These are phyloP conservation scores for Oryctes rhinoceros DNA, from an alignment of 1,140 invertebrate genomes.

Conservation along the genomic window DNA sequence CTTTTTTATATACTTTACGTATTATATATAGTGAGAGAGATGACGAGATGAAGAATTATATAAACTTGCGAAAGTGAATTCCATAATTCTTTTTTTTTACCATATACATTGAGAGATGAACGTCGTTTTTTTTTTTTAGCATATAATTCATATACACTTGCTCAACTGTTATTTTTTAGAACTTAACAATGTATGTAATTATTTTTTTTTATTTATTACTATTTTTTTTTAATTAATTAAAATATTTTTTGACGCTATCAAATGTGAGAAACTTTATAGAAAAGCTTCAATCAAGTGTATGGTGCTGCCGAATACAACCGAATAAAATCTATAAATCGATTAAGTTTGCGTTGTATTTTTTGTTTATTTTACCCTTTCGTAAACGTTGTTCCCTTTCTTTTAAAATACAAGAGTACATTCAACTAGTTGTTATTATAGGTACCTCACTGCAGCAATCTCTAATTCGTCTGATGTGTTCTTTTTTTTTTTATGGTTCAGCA, in stretches of 20 bases:
- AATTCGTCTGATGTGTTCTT: no score
- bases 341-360: slow-evolving; percentile 12
- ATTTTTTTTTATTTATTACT: slow-evolving; percentile 53
- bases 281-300: slow-evolving; percentile 57
- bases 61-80: neutral
- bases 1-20: neutral
- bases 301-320: slow-evolving; percentile 52
- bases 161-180: slow-evolving; percentile 55
- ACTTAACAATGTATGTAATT: slow-evolving; percentile 52
- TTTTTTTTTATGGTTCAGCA: no score
- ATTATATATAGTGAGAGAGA: neutral
- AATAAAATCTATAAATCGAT: slow-evolving; percentile 24
- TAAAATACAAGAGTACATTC: no score
- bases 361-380: neutral
- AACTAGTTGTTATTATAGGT: no score
- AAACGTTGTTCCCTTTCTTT: neutral
- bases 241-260: slow-evolving; percentile 29
- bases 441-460: no score
- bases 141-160: slow-evolving; percentile 48
- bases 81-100: neutral
- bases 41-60: neutral
- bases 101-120: neutral
- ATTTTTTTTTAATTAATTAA: slow-evolving; percentile 49
- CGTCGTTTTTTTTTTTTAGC: neutral
- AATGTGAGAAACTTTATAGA: slow-evolving; percentile 50